Evolutionary conservation across 2,888 invertebrate genomes (phyloP).

Genomic region (Kryphioiulus occultus): DNA sequence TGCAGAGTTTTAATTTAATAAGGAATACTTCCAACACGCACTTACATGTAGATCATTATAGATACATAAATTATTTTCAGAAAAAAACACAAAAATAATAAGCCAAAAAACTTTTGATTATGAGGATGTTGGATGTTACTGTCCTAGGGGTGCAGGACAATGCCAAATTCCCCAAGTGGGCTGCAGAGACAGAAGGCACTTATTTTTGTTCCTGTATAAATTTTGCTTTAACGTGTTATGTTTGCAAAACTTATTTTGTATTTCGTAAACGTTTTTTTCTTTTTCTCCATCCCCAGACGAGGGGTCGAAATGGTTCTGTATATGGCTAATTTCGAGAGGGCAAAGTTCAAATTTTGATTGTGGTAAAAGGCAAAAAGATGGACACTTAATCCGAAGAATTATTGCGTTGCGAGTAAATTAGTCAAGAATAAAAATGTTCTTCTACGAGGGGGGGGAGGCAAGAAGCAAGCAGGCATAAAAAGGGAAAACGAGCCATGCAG

Average conservation of each 20-base stretch:
- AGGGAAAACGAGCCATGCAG: not conserved
- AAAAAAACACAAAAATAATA: no score
- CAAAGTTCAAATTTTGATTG: not conserved
- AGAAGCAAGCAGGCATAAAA: not conserved
- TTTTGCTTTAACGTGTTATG: not conserved
- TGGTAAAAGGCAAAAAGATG: not conserved
- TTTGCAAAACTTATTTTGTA: not conserved
- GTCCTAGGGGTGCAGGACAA: no score
- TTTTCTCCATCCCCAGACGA: not conserved
- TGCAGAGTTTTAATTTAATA: not conserved
- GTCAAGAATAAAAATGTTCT: not conserved
- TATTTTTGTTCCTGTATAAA: no score
- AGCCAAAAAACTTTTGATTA: no score
- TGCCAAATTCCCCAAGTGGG: no score
- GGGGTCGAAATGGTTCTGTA: not conserved
- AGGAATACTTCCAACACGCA: no score
- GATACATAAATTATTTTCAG: no score
- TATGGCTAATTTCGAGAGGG: not conserved
- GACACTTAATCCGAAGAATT: slow-evolving; percentile 17
- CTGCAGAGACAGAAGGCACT: no score
- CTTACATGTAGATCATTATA: no score
- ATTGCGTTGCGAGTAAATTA: not conserved
- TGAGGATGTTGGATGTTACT: no score
- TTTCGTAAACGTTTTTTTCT: not conserved
- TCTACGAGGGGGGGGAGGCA: not conserved